A percentile compares a stretch with the other conserved stretches of the same genome.
These are phyloP conservation scores for Urocynchramus pylzowi DNA, from an alignment of 2,113 vertebrate species.

Conservation along the genomic window DNA sequence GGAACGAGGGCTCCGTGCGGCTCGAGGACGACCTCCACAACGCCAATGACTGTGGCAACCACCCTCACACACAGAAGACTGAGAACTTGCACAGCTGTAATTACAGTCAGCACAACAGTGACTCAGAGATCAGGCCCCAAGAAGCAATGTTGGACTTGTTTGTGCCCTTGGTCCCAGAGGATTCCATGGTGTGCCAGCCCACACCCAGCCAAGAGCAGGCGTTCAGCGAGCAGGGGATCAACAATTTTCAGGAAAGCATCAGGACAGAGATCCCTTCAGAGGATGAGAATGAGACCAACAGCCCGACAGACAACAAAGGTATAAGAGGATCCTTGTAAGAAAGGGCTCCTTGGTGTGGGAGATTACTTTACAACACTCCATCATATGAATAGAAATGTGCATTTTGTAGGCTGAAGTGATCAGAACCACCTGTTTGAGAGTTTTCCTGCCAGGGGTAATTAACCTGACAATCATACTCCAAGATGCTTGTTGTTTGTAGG, in stretches of 20 bases:
- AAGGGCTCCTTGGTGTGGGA: neutral
- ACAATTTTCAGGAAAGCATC: constrained; percentile 72
- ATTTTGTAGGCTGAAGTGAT: neutral
- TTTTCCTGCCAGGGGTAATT: neutral
- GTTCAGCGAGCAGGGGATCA: constrained; percentile 57
- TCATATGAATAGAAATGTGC: neutral
- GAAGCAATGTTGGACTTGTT: constrained; percentile 61
- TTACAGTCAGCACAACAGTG: constrained; percentile 52
- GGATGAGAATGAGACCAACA: constrained; percentile 72
- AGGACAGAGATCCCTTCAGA: constrained; percentile 70
- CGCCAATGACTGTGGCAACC: constrained; percentile 72
- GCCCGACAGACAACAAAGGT: constrained; percentile 73
- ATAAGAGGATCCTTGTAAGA: neutral
- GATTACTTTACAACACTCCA: neutral
- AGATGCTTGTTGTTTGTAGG: neutral
- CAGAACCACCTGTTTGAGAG: neutral
- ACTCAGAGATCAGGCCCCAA: constrained; percentile 34
- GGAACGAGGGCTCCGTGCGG: constrained; percentile 59
- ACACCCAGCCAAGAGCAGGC: neutral
- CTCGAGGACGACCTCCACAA: constrained; percentile 82
- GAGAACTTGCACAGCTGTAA: constrained; percentile 6
- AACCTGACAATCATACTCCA: neutral
- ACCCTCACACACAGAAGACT: constrained; percentile 21
- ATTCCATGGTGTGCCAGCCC: constrained; percentile 68
- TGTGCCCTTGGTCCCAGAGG: constrained; percentile 33